Conservation (phyloP, 2,797 vertebrate genomes). For the Betta splendens region DNA sequence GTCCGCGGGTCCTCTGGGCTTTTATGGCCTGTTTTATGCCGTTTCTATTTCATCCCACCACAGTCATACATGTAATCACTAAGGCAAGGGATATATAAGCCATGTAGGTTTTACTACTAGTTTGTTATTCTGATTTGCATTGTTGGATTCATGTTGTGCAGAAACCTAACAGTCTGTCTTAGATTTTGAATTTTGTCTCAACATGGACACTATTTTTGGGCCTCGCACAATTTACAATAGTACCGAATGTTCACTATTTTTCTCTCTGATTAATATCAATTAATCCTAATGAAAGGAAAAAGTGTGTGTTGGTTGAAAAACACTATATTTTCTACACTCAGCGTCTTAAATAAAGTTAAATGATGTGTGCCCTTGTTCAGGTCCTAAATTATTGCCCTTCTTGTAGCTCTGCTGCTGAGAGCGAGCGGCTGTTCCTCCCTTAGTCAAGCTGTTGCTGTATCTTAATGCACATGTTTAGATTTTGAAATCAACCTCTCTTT, state of each 20-base stretch:
- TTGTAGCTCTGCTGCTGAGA: conserved; percentile 8
- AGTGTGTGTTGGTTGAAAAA: neutral
- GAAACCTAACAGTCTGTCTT: neutral
- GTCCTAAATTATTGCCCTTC: conserved; percentile 33
- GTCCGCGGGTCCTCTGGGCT: conserved; percentile 50
- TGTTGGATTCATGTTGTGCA: conserved; percentile 12
- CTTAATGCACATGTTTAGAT: neutral
- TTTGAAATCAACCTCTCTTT: conserved; percentile 4
- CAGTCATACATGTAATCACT: too few species aligned
- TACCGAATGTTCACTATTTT: neutral
- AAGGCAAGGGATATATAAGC: too few species aligned
- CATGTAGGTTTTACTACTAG: too few species aligned
- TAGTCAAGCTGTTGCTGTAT: too few species aligned
- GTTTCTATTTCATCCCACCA: conserved; percentile 36
- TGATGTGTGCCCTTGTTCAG: conserved; percentile 37
- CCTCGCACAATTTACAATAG: conserved; percentile 1
- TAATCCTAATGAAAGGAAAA: neutral
- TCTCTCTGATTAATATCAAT: conserved; percentile 23
- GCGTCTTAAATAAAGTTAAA: conserved; percentile 62
- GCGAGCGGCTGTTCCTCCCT: too few species aligned
- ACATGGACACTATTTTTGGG: neutral
- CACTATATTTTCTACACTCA: conserved; percentile 24
- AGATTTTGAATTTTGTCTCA: too few species aligned
- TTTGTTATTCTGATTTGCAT: too few species aligned
- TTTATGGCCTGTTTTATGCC: conserved; percentile 61